Conservation (phyloP, 2,888 invertebrate genomes). For the Dryomyza anilis region DNA sequence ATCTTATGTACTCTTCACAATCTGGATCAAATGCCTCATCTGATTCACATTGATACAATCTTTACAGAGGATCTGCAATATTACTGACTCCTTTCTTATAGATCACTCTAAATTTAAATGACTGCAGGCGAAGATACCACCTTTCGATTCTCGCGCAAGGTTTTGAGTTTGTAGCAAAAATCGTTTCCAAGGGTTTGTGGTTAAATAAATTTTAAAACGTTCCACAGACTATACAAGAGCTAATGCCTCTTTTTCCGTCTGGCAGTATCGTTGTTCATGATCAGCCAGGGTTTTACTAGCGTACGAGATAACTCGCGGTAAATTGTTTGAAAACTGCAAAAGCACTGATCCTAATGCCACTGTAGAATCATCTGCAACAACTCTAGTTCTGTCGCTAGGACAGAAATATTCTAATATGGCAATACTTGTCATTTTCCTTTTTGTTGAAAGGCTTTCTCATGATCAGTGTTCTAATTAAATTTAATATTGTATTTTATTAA, state of each 20-base stretch:
- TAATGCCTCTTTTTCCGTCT: conserved; percentile 27
- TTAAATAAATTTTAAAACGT: conserved; percentile 5
- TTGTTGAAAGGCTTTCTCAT: background rate
- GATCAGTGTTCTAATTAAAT: background rate
- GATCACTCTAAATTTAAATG: conserved; percentile 26
- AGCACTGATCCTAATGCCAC: background rate
- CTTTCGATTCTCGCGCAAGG: conserved; percentile 8
- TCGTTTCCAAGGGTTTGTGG: conserved; percentile 30
- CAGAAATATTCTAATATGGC: background rate
- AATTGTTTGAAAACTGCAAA: background rate
- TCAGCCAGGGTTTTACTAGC: conserved; percentile 43
- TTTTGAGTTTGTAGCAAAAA: conserved; percentile 27
- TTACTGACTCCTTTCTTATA: conserved; percentile 29
- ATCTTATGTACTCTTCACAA: no score
- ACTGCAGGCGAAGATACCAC: background rate
- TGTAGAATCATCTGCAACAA: background rate
- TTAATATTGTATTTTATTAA: background rate
- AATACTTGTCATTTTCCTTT: background rate
- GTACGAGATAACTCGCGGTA: background rate
- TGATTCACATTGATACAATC: no score
- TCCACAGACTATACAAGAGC: conserved; percentile 3
- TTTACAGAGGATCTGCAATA: no score
- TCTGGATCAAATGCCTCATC: no score
- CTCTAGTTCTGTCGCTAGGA: background rate
- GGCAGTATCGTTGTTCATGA: conserved; percentile 43